Percentiles rank a stretch among this genome's conserved stretches.
Evolutionary conservation across 2,797 vertebrate genomes (phyloP).

Genomic region (Arrhamphus sclerolepis): DNA sequence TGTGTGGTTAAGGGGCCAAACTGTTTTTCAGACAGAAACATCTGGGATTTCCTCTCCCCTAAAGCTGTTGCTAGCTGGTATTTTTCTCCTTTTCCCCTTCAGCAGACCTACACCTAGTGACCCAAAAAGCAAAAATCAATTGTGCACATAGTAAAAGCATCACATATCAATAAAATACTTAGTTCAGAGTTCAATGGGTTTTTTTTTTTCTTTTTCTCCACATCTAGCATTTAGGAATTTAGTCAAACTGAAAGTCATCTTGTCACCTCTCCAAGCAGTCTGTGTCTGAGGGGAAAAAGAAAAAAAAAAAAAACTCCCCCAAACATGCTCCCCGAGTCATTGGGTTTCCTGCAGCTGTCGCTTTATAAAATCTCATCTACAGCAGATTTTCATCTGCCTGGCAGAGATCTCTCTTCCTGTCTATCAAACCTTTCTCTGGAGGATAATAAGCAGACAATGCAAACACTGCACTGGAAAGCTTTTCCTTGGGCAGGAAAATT

Average conservation of each 20-base stretch:
- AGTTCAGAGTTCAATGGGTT: background rate
- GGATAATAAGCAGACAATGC: conserved; percentile 63
- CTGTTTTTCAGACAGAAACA: conserved; percentile 75
- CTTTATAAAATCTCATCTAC: conserved; percentile 61
- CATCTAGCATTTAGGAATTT: conserved; percentile 14
- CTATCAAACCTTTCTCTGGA: conserved; percentile 59
- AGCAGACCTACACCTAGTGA: conserved; percentile 24
- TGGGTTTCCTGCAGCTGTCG: conserved; percentile 79
- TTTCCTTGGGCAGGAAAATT: conserved; percentile 35
- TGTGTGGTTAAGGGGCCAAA: conserved; percentile 58
- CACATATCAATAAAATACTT: conserved; percentile 1
- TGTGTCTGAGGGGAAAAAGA: conserved; percentile 17
- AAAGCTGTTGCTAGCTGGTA: conserved; percentile 44
- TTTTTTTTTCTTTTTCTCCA: background rate
- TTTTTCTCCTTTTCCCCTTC: conserved; percentile 35
- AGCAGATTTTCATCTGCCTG: conserved; percentile 74
- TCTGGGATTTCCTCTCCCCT: conserved; percentile 71
- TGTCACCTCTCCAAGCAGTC: conserved; percentile 35
- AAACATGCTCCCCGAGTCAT: conserved; percentile 58
- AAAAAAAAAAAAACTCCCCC: conserved; percentile 30
- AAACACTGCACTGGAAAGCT: conserved; percentile 60
- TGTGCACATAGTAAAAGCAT: conserved; percentile 34
- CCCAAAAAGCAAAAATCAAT: conserved; percentile 19
- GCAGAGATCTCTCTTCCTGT: conserved; percentile 65
- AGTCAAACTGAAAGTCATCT: conserved; percentile 48